Conservation (phyloP, 1,140 invertebrate species). For the Drosophila jambulina region DNA sequence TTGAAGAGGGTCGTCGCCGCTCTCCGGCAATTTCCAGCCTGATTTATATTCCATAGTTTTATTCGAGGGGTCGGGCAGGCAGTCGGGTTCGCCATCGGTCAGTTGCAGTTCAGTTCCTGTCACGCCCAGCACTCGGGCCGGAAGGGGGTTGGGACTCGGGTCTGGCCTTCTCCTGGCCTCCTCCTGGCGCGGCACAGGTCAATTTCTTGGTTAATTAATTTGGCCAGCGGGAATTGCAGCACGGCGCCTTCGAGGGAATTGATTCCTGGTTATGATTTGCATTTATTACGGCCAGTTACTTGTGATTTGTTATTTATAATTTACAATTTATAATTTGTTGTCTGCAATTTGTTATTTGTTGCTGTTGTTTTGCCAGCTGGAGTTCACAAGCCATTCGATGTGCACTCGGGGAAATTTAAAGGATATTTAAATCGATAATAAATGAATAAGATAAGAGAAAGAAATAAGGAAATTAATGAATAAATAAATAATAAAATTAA, state of each 20-base stretch:
- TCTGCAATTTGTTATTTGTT: slow-evolving; percentile 16
- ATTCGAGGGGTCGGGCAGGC: slow-evolving; percentile 2
- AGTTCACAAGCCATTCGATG: slow-evolving; percentile 31
- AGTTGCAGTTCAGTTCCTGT: slow-evolving; percentile 38
- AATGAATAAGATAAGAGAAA: too few relatives aligned
- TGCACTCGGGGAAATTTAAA: neutral
- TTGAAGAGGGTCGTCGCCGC: slow-evolving; percentile 72
- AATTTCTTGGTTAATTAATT: slow-evolving; percentile 55
- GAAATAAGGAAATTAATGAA: neutral
- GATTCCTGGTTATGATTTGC: slow-evolving; percentile 58
- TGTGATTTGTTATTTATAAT: slow-evolving; percentile 4
- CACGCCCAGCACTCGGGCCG: slow-evolving; percentile 61
- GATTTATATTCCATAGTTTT: slow-evolving; percentile 59
- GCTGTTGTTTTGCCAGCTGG: slow-evolving; percentile 64
- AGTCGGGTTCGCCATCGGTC: slow-evolving; percentile 18
- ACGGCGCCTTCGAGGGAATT: slow-evolving; percentile 17
- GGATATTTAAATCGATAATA: too few relatives aligned
- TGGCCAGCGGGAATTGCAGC: slow-evolving; percentile 32
- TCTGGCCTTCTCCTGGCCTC: too few relatives aligned
- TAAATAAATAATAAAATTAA: neutral
- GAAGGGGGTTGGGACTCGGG: slow-evolving; percentile 14
- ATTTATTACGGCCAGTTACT: slow-evolving; percentile 54
- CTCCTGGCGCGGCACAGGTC: slow-evolving; percentile 11
- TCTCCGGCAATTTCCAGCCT: slow-evolving; percentile 56
- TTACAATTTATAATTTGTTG: slow-evolving; percentile 6